Conservation (phyloP, 1,140 invertebrate species). For the Musca vetustissima region DNA sequence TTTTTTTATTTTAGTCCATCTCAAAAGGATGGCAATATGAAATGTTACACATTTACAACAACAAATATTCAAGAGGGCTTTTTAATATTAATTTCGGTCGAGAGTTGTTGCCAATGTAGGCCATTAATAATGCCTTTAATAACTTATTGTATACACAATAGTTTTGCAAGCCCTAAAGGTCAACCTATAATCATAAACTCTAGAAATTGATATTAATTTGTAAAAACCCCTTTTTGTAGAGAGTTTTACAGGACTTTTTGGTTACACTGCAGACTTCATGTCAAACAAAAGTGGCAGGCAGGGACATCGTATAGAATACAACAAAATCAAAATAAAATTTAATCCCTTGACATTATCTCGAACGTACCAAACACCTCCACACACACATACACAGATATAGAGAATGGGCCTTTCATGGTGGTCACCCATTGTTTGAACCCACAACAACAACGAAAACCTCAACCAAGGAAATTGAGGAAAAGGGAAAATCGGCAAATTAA, state of each 20-base stretch:
- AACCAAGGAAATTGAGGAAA: constrained; percentile 8
- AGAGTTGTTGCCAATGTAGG: no score
- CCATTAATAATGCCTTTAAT: constrained; percentile 4
- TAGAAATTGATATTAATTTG: constrained; percentile 19
- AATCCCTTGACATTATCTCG: constrained; percentile 22
- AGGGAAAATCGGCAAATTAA: constrained; percentile 17
- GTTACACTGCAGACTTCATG: background rate
- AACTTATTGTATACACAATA: constrained; percentile 13
- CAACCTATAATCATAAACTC: constrained; percentile 14
- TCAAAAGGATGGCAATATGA: no score
- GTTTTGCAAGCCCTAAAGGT: background rate
- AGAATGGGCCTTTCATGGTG: no score
- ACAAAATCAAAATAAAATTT: constrained; percentile 7
- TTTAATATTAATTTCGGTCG: no score
- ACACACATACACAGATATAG: no score
- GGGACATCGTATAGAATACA: background rate
- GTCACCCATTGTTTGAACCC: no score
- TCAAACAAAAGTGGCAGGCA: no score
- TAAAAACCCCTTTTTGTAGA: background rate
- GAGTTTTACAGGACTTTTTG: no score
- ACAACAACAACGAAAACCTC: constrained; percentile 11
- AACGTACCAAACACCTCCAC: background rate
- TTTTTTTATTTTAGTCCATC: no score
- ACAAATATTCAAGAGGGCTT: no score
- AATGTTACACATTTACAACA: no score